Evolutionary conservation across 2,113 vertebrate species (phyloP).

Genomic region (Blennius ocellaris): DNA sequence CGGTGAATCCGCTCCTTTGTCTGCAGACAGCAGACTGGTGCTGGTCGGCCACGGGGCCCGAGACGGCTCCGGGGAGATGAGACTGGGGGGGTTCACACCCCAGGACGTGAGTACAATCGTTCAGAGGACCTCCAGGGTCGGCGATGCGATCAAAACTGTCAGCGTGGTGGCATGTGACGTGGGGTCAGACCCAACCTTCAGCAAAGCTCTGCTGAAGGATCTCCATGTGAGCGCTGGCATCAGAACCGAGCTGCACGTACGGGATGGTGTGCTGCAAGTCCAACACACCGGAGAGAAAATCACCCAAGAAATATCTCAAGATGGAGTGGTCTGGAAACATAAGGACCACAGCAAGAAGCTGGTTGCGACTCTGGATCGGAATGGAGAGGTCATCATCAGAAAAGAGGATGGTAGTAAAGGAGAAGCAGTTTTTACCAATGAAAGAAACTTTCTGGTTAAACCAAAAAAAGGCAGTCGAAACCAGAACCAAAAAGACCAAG

Average conservation of each 20-base stretch:
- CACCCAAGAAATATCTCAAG: constrained; percentile 30
- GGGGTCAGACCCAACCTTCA: constrained; percentile 37
- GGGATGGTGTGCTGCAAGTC: constrained; percentile 34
- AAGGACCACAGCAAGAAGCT: constrained; percentile 57
- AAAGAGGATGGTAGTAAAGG: constrained; percentile 14
- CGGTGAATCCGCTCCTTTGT: constrained; percentile 29
- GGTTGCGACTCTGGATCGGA: constrained; percentile 21
- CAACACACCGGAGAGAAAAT: constrained; percentile 46
- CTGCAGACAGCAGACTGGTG: constrained; percentile 57
- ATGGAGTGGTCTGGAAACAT: constrained; percentile 21
- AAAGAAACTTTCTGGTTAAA: constrained; percentile 18
- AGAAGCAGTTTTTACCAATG: constrained; percentile 33
- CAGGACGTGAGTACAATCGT: constrained; percentile 32
- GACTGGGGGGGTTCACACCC: constrained; percentile 4
- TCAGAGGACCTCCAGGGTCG: neutral
- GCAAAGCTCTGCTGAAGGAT: constrained; percentile 14
- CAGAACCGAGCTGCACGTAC: constrained; percentile 52
- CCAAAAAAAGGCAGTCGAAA: fast-evolving
- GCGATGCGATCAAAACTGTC: constrained; percentile 52
- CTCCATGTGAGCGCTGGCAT: constrained; percentile 18
- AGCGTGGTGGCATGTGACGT: constrained; percentile 57
- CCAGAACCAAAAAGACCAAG: too few species aligned
- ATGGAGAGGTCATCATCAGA: constrained; percentile 31
- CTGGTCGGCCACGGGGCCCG: constrained; percentile 51
- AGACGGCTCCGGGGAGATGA: constrained; percentile 27